Conservation (phyloP, 2,888 invertebrate species). For the Drosophila nr. perissopoda region DNA sequence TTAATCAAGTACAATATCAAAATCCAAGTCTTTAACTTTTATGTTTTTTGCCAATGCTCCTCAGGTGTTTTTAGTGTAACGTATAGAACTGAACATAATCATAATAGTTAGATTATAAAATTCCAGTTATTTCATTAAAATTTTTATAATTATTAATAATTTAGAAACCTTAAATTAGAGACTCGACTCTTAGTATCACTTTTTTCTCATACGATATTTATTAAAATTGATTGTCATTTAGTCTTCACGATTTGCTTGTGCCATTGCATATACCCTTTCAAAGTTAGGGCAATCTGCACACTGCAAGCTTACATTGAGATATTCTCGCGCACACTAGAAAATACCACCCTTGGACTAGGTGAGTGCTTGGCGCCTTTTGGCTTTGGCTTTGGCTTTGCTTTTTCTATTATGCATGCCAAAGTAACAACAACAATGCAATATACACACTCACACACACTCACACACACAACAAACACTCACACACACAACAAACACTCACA, state of each 20-base stretch:
- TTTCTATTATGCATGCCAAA: conserved; percentile 56
- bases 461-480: conserved; percentile 7
- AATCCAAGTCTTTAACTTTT: background rate
- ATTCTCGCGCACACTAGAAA: conserved; percentile 34
- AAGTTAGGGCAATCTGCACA: conserved; percentile 12
- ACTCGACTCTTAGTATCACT: background rate
- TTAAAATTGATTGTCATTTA: too few relatives aligned
- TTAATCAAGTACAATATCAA: background rate
- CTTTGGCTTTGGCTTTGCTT: conserved; percentile 54
- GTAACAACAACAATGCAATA: conserved; percentile 23
- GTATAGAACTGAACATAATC: too few relatives aligned
- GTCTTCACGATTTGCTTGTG: background rate
- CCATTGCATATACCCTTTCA: background rate
- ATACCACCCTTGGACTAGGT: conserved; percentile 29
- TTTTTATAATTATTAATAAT: too few relatives aligned
- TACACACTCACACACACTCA: conserved; percentile 13
- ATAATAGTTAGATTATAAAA: too few relatives aligned
- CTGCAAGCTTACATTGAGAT: conserved; percentile 9
- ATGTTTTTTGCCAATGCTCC: too few relatives aligned
- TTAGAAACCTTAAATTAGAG: rapidly evolving
- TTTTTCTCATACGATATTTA: background rate
- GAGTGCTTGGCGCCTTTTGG: conserved; percentile 49
- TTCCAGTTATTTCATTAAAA: too few relatives aligned
- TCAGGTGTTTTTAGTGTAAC: too few relatives aligned
- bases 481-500: too few relatives aligned